Base-by-base conservation (phyloP, 2,888 invertebrate genomes). In the Netelia melanura region DNA sequence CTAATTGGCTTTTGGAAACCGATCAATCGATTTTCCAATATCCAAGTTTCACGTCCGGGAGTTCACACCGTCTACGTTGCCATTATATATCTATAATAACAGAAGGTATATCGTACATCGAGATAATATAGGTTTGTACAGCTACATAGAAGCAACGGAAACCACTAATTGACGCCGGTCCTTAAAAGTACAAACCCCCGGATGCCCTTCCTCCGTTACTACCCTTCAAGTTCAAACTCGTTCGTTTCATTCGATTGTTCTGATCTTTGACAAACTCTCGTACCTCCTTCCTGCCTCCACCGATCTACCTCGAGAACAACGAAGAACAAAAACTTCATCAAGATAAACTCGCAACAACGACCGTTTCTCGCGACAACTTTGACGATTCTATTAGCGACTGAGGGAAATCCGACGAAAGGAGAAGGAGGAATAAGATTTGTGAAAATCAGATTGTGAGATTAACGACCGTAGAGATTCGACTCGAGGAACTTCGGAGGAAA, bases 1-100 rank as follows among this genome's bases (percentile, higher is more conserved):
- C 80, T 74, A 84, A 84, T 84, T 84, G 75, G 80, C 71, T 71
- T 72, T 72, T 72, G 38, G 43, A 17, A 58, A 81, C 72, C 76
- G 52, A 67, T 71, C 65, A 21, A 67, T 84, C 71, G 58, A 81
- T 76, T 71, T 76, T 76, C 76, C 54, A 56, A 64, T 70, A 11
- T 17, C n/a, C 21, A 64, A 80, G 64, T 79, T 78, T 80, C 14
- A 38, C 38, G 38, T 38, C 38, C 44, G n/a, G 30, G 44, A 44
- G 25, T 72, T 58, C 9, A 3, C 17, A 43, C 52, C 14, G 3
- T 48, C 11, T 1, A 48, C 48, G 1, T 10, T 48, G 3, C 14
- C 43, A 23, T 21, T 48, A 11, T 70, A 70, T 43, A 78, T 11
- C 52, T 38, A 74, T 74, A 17, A 11, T 23, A 14, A 48, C 3